A percentile compares a stretch with the other conserved stretches of the same genome.
Evolutionary conservation across 2,797 vertebrate genomes (phyloP).

Genomic region (Ctenochaetus hawaiiensis): DNA sequence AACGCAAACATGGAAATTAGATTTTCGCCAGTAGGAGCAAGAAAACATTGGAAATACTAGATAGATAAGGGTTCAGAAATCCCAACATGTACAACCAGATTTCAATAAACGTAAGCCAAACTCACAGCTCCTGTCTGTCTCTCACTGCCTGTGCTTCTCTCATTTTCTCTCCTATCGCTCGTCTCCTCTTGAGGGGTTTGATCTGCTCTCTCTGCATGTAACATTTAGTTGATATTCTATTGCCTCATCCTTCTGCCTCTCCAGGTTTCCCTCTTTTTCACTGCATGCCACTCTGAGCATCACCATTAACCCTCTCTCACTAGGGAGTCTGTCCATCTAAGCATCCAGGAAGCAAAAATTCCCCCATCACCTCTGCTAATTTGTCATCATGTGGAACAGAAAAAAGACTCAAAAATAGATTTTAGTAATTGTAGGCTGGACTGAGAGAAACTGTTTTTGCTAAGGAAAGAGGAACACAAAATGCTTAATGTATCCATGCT

Average conservation of each 20-base stretch:
- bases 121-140: background rate
- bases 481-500: background rate
- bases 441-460: constrained; percentile 18
- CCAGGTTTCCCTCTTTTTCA: constrained; percentile 31
- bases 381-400: background rate
- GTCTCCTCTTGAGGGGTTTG: constrained; percentile 22
- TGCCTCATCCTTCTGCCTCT: constrained; percentile 39
- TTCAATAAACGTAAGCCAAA: background rate
- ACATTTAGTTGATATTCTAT: constrained; percentile 40
- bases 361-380: constrained; percentile 22
- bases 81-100: background rate
- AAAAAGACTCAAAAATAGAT: constrained; percentile 12
- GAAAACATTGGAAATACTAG: background rate
- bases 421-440: too few relatives aligned
- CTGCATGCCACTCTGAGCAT: constrained; percentile 32
- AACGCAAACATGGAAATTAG: constrained; percentile 13
- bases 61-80: constrained; percentile 1
- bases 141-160: background rate
- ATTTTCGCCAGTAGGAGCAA: constrained; percentile 7
- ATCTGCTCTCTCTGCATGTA: constrained; percentile 25
- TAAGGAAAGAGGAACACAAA: constrained; percentile 10
- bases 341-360: constrained; percentile 38
- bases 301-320: constrained; percentile 47
- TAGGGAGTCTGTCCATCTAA: constrained; percentile 53
- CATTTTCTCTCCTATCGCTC: background rate